Conservation (phyloP, 2,113 vertebrate species). For the Mirounga angustirostris region DNA sequence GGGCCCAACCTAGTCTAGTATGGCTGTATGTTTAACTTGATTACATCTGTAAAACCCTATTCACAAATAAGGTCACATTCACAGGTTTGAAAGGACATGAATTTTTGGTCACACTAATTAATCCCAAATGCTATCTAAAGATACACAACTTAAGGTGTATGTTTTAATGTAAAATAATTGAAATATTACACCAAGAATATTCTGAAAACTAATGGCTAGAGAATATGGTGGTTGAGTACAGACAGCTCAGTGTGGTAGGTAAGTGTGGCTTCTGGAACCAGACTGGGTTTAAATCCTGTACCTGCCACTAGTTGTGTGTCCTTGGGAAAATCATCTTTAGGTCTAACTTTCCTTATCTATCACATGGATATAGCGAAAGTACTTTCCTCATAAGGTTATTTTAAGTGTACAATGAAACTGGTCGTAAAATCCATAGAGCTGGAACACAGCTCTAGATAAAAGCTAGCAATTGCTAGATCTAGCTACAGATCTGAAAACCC, state of each 20-base stretch:
- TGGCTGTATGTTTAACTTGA: background rate
- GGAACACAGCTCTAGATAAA: background rate
- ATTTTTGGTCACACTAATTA: background rate
- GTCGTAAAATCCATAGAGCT: background rate
- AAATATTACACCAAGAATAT: background rate
- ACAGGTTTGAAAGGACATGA: background rate
- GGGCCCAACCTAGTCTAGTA: background rate
- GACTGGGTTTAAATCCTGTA: background rate
- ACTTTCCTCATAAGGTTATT: background rate
- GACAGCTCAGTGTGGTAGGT: background rate
- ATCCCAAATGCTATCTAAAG: background rate
- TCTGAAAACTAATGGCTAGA: background rate
- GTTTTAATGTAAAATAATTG: background rate
- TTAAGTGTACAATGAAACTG: background rate
- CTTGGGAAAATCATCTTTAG: background rate
- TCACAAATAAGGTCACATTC: background rate
- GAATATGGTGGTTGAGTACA: background rate
- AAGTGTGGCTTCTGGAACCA: background rate
- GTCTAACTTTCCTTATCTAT: background rate
- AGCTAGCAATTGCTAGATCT: background rate
- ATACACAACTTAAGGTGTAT: background rate
- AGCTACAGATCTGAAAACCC: background rate
- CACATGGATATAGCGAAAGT: background rate
- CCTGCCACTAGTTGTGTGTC: no score
- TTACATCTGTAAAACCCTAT: background rate